Conservation (phyloP, 2,113 vertebrate species). For the Hippoglossus stenolepis region DNA sequence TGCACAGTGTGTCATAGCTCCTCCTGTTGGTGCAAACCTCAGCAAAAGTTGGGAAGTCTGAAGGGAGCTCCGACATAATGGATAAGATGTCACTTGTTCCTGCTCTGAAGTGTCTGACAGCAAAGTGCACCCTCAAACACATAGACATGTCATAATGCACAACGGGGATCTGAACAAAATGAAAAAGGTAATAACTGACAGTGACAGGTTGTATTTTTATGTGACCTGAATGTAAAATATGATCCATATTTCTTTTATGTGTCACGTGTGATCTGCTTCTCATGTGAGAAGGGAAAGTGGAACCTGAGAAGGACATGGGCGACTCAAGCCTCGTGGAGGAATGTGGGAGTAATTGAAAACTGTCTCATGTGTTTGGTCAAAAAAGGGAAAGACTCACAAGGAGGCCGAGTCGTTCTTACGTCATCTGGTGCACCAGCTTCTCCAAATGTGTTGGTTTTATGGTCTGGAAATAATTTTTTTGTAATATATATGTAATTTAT, state of each 20-base stretch:
- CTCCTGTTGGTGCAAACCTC: constrained; percentile 16
- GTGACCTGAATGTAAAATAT: constrained; percentile 45
- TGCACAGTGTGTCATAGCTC: not conserved
- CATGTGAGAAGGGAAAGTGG: constrained; percentile 60
- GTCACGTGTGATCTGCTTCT: constrained; percentile 27
- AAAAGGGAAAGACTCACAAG: constrained; percentile 39
- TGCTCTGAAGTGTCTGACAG: constrained; percentile 8
- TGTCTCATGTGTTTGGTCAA: constrained; percentile 11
- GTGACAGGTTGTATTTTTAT: constrained; percentile 1
- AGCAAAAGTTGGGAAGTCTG: constrained; percentile 41
- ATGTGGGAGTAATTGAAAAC: constrained; percentile 48
- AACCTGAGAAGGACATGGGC: constrained; percentile 74
- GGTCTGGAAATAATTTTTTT: not conserved
- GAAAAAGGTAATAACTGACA: not conserved
- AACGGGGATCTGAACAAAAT: not conserved
- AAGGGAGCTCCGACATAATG: constrained; percentile 26
- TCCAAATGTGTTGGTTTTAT: not conserved
- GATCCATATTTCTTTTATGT: constrained; percentile 14
- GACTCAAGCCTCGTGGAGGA: constrained; percentile 35
- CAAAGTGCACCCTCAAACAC: not conserved
- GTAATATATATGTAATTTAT: not conserved
- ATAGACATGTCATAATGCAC: not conserved
- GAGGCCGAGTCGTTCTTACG: constrained; percentile 27
- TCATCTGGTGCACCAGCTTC: not conserved
- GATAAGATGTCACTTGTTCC: constrained; percentile 36